Evolutionary conservation across 2,888 invertebrate species (phyloP), one percentile per base, ranked within the genome.

Genomic region (Diogma glabrata): DNA sequence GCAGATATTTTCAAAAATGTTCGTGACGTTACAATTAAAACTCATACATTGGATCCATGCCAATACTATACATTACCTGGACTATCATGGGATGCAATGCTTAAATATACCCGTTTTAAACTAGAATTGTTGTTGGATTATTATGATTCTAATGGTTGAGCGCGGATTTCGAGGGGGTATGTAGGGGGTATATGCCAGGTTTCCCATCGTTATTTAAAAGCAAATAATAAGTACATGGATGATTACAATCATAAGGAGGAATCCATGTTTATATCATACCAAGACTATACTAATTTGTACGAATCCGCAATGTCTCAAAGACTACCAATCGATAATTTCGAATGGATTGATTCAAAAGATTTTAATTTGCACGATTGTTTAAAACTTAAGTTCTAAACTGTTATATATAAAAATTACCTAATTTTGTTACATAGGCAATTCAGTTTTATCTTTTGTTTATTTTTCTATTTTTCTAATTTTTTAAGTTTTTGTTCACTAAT

Each of bases 1-100:
- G 56, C 60, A 17, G 60, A 63, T 52, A 54, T 60, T 12, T 62
- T 62, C 56, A 57, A 63, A 59, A 60, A 61, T 53, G 61, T 61
- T 52, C 36, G 60, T 22, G 30, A 48, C 6, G 45, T 50, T 6
- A 59, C 58, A 50, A n/a, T 54, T 3, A 8, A 26, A 17, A 55
- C 51, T 3, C 59, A 61, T 51, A 20, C 51, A 8, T 51, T 64
- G 10, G 63, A 65, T 56, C 57, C 59, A 3, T 51, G 56, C 3
- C 57, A 60, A 40, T 65, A 62, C 52, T 63, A 55, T 51, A 63
- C 63, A 8, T 38, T 56, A 9, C 63, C 63, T 2, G 61, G 61
- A 6, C 54, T 62, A 10, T 46, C 61, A 17, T 65, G 55, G 49
- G 62, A 64, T 54, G 59, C 59, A 1, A 61, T 61, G 61, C 50